These are phyloP conservation scores for Epinephelus coioides DNA, from an alignment of 2,797 vertebrate species.

Conservation along the genomic window DNA sequence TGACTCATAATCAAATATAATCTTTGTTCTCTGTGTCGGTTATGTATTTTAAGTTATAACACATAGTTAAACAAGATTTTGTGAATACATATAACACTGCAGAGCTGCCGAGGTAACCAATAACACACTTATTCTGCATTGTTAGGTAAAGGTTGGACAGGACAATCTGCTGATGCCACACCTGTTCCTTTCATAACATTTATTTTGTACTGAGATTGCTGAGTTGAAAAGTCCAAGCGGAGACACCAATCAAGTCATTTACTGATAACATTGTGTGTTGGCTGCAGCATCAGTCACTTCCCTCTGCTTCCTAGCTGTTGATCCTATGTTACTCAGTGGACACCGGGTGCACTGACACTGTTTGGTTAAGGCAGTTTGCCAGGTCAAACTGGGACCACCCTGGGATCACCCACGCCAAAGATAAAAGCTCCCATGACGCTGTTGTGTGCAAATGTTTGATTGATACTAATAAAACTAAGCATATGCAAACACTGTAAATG, in stretches of 20 bases:
- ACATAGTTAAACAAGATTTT: neutral
- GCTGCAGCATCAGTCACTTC: neutral
- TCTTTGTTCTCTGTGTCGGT: neutral
- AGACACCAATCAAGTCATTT: neutral
- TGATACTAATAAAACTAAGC: neutral
- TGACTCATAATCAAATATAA: neutral
- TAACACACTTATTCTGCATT: too few species aligned
- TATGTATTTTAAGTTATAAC: neutral
- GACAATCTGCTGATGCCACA: neutral
- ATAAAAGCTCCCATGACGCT: neutral
- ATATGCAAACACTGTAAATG: neutral
- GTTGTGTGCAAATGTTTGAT: neutral
- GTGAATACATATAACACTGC: neutral
- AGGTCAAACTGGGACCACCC: neutral
- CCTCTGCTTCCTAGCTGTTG: conserved; percentile 1
- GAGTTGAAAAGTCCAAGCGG: neutral
- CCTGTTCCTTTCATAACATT: neutral
- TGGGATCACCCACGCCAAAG: neutral
- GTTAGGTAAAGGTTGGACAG: neutral
- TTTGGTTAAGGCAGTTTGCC: neutral
- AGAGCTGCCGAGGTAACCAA: neutral
- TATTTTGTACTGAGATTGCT: too few species aligned
- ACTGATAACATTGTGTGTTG: neutral
- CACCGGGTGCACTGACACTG: neutral
- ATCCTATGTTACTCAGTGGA: conserved; percentile 1